Base-by-base conservation (phyloP, 2,113 vertebrate genomes). In the Brienomyrus longianalis region DNA sequence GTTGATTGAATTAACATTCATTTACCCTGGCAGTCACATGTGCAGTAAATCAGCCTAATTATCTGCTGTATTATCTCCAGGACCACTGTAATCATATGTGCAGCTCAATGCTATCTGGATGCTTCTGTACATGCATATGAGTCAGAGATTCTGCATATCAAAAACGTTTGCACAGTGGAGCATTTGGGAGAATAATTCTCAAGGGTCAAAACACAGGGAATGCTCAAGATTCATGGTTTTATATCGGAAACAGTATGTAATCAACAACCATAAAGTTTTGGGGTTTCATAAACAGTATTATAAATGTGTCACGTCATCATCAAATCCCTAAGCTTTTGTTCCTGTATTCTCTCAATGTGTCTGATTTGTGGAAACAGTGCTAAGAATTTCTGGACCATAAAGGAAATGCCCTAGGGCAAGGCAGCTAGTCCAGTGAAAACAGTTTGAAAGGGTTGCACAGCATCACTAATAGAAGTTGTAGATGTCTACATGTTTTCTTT, bases 1-100 rank as follows among this genome's bases (percentile, higher is more conserved):
- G 93, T 90, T 89, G 62, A 94, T 91, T 92, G 93, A 92, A 90
- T 95, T 95, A 96, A 95, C 93, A 95, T 92, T 95, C 85, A 94
- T 96, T 95, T 95, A 94, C 93, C 92, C 93, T 93, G 91, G 93
- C 92, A 94, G 90, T 93, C 93, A 94, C 93, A 95, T 90, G 92
- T 94, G 93, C 93, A 94, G 93, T 94, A 94, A 95, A 96, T 95
- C 93, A 95, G 92, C 93, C 92, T 93, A 94, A 95, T 95, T 94
- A 94, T 92, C 91, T 92, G 90, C 93, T 92, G 91, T 93, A 56
- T 92, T 93, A 89, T 94, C 89, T 91, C 91, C 89, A 17, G 83
- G 86, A 91, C 91, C 89, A 90, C 91, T 92, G 23, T 92, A 88
- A 89, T 89, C 66, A 5, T 89, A 89, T 88, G n/a, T 54, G 83